Percentiles rank a stretch among this genome's conserved stretches.
Conservation (phyloP, 1,140 invertebrate species). For the Camponotus pennsylvanicus region DNA sequence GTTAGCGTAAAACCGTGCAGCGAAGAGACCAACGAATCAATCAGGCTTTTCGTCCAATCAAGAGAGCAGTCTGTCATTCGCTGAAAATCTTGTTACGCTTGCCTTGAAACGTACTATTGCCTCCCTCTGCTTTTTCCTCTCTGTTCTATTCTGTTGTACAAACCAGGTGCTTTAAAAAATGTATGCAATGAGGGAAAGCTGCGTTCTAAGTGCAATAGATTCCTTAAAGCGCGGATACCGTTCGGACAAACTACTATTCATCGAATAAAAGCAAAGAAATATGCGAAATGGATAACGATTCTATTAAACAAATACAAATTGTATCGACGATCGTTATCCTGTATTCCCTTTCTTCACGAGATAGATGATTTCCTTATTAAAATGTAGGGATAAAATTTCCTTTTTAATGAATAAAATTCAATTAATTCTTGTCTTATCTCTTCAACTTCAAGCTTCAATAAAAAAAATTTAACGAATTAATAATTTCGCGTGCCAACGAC, state of each 20-base stretch:
- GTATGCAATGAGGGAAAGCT: conserved; percentile 35
- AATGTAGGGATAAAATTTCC: background rate
- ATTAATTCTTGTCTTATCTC: background rate
- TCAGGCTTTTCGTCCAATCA: conserved; percentile 72
- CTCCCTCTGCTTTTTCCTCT: conserved; percentile 70
- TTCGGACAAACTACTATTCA: conserved; percentile 11
- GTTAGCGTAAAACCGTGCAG: conserved; percentile 63
- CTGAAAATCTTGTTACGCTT: conserved; percentile 49
- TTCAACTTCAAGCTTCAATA: background rate
- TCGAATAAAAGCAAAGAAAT: background rate
- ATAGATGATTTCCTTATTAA: background rate
- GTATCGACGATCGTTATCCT: background rate
- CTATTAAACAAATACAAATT: background rate
- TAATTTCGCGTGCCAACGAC: conserved; percentile 4
- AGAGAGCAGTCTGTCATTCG: conserved; percentile 55
- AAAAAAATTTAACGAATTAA: background rate
- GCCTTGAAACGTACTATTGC: conserved; percentile 63
- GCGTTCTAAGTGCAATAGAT: conserved; percentile 15
- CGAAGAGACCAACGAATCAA: conserved; percentile 79
- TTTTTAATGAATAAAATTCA: conserved; percentile 23
- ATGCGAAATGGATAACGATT: background rate
- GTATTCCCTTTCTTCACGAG: background rate
- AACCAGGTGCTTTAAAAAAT: conserved; percentile 30
- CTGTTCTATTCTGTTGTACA: conserved; percentile 68
- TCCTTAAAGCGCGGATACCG: background rate